Percentiles rank a stretch among this genome's conserved stretches.
phyloP scores from a whole-genome alignment of 2,113 vertebrate genomes.

The Callipepla squamata region DNA sequence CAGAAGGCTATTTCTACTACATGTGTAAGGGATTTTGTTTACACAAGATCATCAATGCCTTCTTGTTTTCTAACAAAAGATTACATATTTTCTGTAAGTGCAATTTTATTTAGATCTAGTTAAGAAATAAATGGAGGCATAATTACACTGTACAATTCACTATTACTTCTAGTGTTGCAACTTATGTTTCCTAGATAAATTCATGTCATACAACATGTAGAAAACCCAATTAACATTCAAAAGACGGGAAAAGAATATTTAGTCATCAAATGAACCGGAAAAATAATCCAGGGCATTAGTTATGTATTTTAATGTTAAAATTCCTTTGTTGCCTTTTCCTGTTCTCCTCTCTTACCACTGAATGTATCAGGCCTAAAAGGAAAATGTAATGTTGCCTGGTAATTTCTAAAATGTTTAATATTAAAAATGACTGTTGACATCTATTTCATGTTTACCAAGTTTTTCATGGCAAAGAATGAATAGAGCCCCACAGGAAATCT shows the following conservation, averaged over 20 bases:
- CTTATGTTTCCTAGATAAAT: slow-evolving; percentile 11
- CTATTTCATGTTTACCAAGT: background rate
- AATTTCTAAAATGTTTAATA: background rate
- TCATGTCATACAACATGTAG: background rate
- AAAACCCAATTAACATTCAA: background rate
- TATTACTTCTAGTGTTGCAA: background rate
- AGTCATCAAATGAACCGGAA: background rate
- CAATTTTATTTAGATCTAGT: background rate
- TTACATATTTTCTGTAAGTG: background rate
- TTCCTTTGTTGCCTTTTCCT: background rate
- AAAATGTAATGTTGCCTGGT: background rate
- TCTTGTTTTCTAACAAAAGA: background rate
- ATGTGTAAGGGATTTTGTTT: background rate
- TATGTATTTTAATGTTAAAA: background rate
- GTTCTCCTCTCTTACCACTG: background rate
- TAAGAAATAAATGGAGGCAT: background rate
- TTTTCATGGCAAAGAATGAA: background rate
- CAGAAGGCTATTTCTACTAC: background rate
- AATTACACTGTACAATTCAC: background rate
- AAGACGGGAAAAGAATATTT: background rate
- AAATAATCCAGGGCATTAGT: background rate
- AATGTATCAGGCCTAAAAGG: fast-evolving
- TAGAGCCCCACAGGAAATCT: background rate
- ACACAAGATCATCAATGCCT: background rate
- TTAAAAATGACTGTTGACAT: background rate